Percentiles rank a stretch among this genome's conserved stretches.
These are phyloP conservation scores for Heterodera carotae DNA, from an alignment of 1,140 invertebrate species.

Conservation along the genomic window DNA sequence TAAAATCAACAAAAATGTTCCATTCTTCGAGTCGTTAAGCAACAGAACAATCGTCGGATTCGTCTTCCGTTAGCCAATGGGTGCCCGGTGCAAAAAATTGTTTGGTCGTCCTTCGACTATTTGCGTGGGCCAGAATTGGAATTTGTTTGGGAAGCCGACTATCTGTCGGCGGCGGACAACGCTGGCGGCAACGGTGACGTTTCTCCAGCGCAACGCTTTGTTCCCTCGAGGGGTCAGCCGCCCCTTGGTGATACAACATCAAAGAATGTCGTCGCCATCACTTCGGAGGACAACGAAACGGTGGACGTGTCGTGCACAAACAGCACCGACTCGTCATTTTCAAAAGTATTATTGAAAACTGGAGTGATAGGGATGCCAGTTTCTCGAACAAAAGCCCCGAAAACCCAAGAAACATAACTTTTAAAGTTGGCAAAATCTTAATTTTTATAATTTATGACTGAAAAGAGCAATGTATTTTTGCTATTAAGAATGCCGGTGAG, in stretches of 20 bases:
- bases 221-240: neutral
- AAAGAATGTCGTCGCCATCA: conserved; percentile 1
- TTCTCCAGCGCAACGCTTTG: neutral
- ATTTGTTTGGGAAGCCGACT: conserved; percentile 45
- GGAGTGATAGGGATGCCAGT: too few relatives aligned
- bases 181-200: too few relatives aligned
- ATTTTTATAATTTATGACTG: too few relatives aligned
- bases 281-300: conserved; percentile 27
- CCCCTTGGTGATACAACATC: too few relatives aligned
- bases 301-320: conserved; percentile 15
- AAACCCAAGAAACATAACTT: too few relatives aligned
- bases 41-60: conserved; percentile 28
- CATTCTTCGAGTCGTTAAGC: too few relatives aligned
- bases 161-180: neutral
- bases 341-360: conserved; percentile 23
- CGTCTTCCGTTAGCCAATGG: conserved; percentile 27
- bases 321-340: conserved; percentile 32
- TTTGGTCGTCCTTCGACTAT: conserved; percentile 52
- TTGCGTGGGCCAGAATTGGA: conserved; percentile 41
- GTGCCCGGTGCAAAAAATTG: conserved; percentile 40
- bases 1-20: neutral
- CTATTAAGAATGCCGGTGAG: conserved; percentile 28
- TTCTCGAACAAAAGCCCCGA: too few relatives aligned
- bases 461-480: conserved; percentile 8
- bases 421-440: too few relatives aligned